phyloP scores from a whole-genome alignment of 2,888 invertebrate species.

The Molorchus minor region DNA sequence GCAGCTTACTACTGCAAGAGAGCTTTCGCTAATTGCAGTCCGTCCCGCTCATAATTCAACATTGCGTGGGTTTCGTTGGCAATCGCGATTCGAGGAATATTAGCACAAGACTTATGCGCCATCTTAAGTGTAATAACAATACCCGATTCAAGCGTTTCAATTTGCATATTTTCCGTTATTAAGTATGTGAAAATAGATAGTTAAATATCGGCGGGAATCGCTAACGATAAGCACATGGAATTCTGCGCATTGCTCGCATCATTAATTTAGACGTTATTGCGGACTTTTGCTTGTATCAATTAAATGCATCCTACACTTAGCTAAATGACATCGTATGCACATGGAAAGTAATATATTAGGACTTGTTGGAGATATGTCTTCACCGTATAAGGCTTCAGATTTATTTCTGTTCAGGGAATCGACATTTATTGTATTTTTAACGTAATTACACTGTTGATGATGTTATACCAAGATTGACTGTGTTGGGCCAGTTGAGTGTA shows the following conservation, averaged over 20 bases:
- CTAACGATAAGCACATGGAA: background rate
- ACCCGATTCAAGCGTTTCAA: conserved; percentile 14
- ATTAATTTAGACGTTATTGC: conserved; percentile 13
- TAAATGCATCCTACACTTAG: background rate
- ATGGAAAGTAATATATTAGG: background rate
- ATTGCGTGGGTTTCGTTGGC: conserved; percentile 35
- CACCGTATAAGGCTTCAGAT: background rate
- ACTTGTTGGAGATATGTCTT: background rate
- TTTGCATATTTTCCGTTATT: conserved; percentile 21
- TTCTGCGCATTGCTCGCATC: background rate
- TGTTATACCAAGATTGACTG: too few species aligned
- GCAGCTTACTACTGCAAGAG: conserved; percentile 31
- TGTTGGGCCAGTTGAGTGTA: too few species aligned
- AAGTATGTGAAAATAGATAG: conserved; percentile 19
- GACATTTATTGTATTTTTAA: too few species aligned
- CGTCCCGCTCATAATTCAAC: conserved; percentile 34
- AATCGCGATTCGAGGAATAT: conserved; percentile 7
- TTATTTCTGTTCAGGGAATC: background rate
- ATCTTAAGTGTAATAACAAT: conserved; percentile 3
- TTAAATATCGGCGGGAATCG: conserved; percentile 19
- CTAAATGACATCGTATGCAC: background rate
- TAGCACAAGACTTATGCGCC: conserved; percentile 5
- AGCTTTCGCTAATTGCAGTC: conserved; percentile 36
- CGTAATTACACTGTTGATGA: too few species aligned
- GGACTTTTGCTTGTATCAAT: conserved; percentile 8